Evolutionary conservation across 1,140 invertebrate species (phyloP), one percentile per base, ranked within the genome.

Genomic region (Ganaspis sp.): DNA sequence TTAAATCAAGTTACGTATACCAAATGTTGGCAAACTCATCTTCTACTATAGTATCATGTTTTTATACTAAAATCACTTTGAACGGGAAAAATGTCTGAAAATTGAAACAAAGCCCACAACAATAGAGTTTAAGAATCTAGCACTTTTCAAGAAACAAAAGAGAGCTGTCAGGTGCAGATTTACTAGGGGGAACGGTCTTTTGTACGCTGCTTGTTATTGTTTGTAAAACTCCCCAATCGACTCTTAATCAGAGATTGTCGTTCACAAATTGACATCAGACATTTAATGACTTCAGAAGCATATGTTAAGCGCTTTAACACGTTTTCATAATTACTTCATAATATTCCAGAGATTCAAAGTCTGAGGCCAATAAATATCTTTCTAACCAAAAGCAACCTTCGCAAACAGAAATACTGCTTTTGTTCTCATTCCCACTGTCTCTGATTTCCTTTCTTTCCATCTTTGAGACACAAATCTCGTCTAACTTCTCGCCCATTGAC

Each of bases 401-500:
- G n/a, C 58, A 26, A 64, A 64, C 4, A 64, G 58, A 26, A 29
- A 64, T n/a, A 4, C 4, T 29, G 15, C 58, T 15, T 34, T 64
- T 64, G 45, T 49, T 17, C 45, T 49, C 15, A 15, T 11, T 58
- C 23, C 21, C 54, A 12, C 12, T 12, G 4, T 15, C 12, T 29
- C 23, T 6, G 1, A n/a, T 29, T 64, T 64, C 71, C 70, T 17
- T 38, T 69, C 69, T 64, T 73, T 73, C 64, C 42, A 54, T 70
- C 40, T 29, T 15, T 12, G 1, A 29, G 9, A 64, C 58, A 12
- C 72, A 21, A 53, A 26, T 72, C 69, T 15, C 49, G 12, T 53
- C 17, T 69, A 42, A 73, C 69, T 40, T 73, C 26, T 38, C 70
- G 75, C 29, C 17, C 69, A 70, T 69, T 58, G 72, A 75, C 53